Base-by-base conservation (phyloP, 2,888 invertebrate species). In the Alviniconcha strummeri region DNA sequence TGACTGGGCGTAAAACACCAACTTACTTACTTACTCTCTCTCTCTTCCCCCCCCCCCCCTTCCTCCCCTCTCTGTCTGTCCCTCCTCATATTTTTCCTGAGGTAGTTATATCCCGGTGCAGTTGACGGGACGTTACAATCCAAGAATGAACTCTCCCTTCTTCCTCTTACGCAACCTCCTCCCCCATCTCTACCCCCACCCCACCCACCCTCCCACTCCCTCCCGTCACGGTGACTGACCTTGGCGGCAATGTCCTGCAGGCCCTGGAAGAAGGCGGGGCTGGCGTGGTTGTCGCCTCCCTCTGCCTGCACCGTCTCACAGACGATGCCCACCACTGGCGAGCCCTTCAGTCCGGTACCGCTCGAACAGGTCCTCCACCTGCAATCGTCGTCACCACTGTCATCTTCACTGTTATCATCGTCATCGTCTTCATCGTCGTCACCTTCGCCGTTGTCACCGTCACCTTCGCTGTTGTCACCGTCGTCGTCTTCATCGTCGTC, bases 231-330 rank as follows among this genome's bases (percentile, higher is more conserved):
- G 55, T n/a, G n/a, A 13, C 80, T 69, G 8, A 96, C 96, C 94
- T 96, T 95, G 92, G 96, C 96, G 81, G 96, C 96, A 79, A 99
- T 95, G 86, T 95, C 94, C 93, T 98, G 98, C 4, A 99, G 95
- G 81, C 95, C 94, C 93, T 96, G 96, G 94, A 98, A 99, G 94
- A 98, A 99, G 88, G 96, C 95, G 0, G 97, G 96, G 0, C 98
- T 97, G 0, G 96, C 99, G 92, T 98, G 97, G 93, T 97, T 96
- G 92, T 99, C 99, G 2, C 99, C 99, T 5, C 99, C 99, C 94
- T 99, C 99, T 0, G 98, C 96, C 94, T 99, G 99, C 88, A 99
- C 98, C 0, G 99, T 99, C 94, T 99, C 99, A 3, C 98, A 95
- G 36, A 98, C 95, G 17, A 99, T 95, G 11, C 98, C 99, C 17